Conservation (phyloP, 2,113 vertebrate genomes). For the Marmota flaviventris region DNA sequence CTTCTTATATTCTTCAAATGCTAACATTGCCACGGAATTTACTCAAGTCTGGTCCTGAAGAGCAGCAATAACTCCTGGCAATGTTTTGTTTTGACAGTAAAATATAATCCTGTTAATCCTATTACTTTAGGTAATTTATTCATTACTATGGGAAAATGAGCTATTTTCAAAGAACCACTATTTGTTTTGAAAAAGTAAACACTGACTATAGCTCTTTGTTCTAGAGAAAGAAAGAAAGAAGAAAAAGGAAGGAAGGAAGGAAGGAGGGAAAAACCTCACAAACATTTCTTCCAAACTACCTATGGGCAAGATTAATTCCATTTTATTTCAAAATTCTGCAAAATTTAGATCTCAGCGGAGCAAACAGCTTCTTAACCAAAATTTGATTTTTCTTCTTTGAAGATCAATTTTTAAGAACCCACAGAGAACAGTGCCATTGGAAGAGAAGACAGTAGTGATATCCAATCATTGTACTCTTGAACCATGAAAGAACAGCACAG, state of each 20-base stretch:
- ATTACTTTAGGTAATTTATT: slow-evolving; percentile 40
- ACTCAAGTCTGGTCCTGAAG: neutral
- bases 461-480: neutral
- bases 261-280: neutral
- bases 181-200: slow-evolving; percentile 54
- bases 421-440: neutral
- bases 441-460: neutral
- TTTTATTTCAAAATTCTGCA: slow-evolving; percentile 10
- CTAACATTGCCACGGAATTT: neutral
- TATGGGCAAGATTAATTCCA: neutral
- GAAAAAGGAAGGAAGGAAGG: neutral
- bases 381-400: slow-evolving; percentile 31
- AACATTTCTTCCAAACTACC: neutral
- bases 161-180: slow-evolving; percentile 48
- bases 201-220: neutral
- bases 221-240: neutral
- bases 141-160: neutral
- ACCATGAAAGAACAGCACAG: neutral
- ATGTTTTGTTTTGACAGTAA: slow-evolving; percentile 3
- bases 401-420: slow-evolving; percentile 14
- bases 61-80: neutral
- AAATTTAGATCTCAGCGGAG: slow-evolving; percentile 1
- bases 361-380: neutral
- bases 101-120: neutral
- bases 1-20: neutral